Base-by-base conservation (phyloP, 64 coral and sea anemone species). In the Trachythela sp. region DNA sequence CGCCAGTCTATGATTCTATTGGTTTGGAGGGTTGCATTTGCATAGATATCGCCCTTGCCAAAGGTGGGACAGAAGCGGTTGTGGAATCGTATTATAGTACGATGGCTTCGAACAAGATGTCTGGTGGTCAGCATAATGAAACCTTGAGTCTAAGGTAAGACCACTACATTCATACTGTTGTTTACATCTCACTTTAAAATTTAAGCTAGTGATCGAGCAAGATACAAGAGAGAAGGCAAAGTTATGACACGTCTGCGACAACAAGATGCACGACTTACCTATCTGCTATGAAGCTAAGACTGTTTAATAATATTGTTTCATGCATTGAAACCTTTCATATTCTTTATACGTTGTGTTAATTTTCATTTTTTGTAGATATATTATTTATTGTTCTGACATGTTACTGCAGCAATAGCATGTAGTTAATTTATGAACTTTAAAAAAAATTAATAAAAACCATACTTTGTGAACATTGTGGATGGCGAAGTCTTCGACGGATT, bases 101-200 rank as follows among this genome's bases (percentile, higher is more conserved):
- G 1, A 80, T 80, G 75, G 34, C 32, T 18, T 80, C 75, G 8
- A 0, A 80, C 8, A 80, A 80, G 34, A 80, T 80, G 75, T 8
- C 75, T 80, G 75, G 75, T 80, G 75, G 75, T 39, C 75, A 80
- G 34, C 32, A 80, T 38, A 80, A 80, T 80, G 75, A 80, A 39
- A 80, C 75, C 75, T 80, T 80, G 9, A 8, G 0, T 80, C 75
- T 35, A 18, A 80, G 75, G 75, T 80, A 80, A 80, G 4, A 22
- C 24, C 24, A n/a, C n/a, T n/a, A n/a, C n/a, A 17, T 20, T n/a
- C 15, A 20, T 22, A 3, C 15, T 59, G 2, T 59, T 59, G 54
- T 59, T 59, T n/a, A 59, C 15, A n/a, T n/a, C n/a, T n/a, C n/a
- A n/a, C n/a, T n/a, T n/a, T n/a, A n/a, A n/a, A n/a, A n/a, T n/a